Conservation (phyloP, 2,797 vertebrate genomes). For the Trichosurus vulpecula region DNA sequence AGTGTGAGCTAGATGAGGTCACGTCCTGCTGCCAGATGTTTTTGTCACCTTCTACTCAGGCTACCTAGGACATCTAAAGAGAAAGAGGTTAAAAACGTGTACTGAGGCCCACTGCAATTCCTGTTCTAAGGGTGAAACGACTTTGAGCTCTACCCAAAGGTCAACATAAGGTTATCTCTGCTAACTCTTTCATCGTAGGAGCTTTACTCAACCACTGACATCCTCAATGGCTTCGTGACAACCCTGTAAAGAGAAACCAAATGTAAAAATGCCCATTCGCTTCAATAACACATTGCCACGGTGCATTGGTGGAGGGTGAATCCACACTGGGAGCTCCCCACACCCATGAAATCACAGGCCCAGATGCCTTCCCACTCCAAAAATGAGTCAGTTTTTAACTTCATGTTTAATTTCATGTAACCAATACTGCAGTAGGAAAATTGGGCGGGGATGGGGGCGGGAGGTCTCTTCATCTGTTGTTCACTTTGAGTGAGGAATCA, state of each 20-base stretch:
- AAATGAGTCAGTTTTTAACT: neutral
- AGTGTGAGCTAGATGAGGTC: neutral
- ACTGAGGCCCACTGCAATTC: neutral
- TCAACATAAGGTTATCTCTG: neutral
- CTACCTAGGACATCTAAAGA: neutral
- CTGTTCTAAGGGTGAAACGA: neutral
- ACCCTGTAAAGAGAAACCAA: neutral
- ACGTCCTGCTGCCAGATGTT: neutral
- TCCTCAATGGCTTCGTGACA: neutral
- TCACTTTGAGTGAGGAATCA: neutral
- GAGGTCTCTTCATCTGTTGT: neutral
- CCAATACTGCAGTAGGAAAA: neutral
- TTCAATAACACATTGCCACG: neutral
- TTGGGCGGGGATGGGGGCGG: neutral
- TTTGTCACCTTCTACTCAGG: slow-evolving; percentile 17
- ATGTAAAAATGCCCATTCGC: neutral
- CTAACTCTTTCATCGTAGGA: neutral
- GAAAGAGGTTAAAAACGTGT: neutral
- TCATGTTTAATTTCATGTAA: neutral
- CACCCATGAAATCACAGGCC: neutral
- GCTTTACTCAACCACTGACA: neutral
- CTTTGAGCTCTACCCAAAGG: neutral
- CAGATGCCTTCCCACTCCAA: neutral
- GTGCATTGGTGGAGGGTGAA: neutral
- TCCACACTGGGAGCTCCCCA: neutral